phyloP scores from a whole-genome alignment of 2,797 vertebrate species.

The Mus minutoides region DNA sequence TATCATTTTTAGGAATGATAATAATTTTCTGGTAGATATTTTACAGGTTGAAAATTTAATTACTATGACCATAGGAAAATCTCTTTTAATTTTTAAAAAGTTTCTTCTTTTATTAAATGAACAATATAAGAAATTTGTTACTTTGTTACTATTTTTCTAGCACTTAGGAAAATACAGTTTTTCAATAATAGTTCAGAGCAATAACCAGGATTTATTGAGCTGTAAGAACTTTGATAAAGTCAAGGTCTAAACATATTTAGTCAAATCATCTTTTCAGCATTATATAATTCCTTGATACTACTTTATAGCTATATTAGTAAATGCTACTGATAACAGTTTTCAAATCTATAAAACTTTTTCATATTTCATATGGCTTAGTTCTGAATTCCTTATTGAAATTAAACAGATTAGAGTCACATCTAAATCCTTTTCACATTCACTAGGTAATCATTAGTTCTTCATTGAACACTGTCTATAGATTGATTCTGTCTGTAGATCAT shows the following conservation, averaged over 20 bases:
- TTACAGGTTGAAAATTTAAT: slow-evolving; percentile 49
- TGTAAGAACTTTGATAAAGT: background rate
- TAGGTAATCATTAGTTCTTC: slow-evolving; percentile 5
- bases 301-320: background rate
- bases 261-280: background rate
- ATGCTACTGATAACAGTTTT: background rate
- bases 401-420: slow-evolving; percentile 24
- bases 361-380: background rate
- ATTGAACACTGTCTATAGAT: background rate
- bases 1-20: slow-evolving; percentile 24
- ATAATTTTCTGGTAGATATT: slow-evolving; percentile 17
- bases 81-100: background rate
- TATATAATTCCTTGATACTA: background rate
- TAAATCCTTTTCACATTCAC: slow-evolving; percentile 43
- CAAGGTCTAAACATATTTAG: background rate
- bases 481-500: slow-evolving; percentile 42
- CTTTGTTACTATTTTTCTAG: background rate
- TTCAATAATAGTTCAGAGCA: background rate
- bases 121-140: background rate
- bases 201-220: background rate
- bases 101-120: background rate
- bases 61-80: background rate
- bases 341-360: background rate
- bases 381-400: slow-evolving; percentile 20
- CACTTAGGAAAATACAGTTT: too few species aligned